Conservation (phyloP, 2,888 invertebrate genomes). For the Cheilosia scutellata region DNA sequence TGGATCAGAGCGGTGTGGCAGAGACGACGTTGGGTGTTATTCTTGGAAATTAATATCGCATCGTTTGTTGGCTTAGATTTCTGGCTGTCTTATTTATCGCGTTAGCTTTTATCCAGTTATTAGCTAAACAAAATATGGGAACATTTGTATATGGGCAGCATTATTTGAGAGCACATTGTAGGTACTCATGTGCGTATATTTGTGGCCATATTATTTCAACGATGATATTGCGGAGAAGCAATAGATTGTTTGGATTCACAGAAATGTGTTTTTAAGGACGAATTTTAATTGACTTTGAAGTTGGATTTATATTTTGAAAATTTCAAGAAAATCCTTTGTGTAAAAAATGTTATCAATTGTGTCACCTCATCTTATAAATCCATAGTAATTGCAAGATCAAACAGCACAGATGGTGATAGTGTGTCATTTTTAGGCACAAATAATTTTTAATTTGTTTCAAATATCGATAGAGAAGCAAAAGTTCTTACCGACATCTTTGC, state of each 20-base stretch:
- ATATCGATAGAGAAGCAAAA: too few species aligned
- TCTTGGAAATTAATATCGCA: conserved; percentile 56
- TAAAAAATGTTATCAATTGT: too few species aligned
- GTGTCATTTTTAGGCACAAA: too few species aligned
- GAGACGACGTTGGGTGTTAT: conserved; percentile 3
- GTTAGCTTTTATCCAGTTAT: conserved; percentile 29
- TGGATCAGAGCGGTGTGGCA: conserved; percentile 22
- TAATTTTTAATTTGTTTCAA: too few species aligned
- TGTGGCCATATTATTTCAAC: not conserved
- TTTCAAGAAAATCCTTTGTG: too few species aligned
- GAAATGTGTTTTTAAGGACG: not conserved
- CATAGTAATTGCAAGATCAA: too few species aligned
- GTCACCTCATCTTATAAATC: too few species aligned
- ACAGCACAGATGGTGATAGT: too few species aligned
- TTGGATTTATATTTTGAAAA: too few species aligned
- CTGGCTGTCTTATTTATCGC: conserved; percentile 2
- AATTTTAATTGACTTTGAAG: too few species aligned
- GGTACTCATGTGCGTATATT: not conserved
- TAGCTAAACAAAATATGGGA: conserved; percentile 11
- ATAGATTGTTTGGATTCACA: not conserved
- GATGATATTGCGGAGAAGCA: not conserved
- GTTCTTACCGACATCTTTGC: too few species aligned
- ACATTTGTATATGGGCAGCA: not conserved
- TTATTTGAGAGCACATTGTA: conserved; percentile 4
- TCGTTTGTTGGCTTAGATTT: conserved; percentile 49